A percentile compares a stretch with the other conserved stretches of the same genome.
phyloP scores from a whole-genome alignment of 2,888 invertebrate genomes.

The Sminthurinus aureus region DNA sequence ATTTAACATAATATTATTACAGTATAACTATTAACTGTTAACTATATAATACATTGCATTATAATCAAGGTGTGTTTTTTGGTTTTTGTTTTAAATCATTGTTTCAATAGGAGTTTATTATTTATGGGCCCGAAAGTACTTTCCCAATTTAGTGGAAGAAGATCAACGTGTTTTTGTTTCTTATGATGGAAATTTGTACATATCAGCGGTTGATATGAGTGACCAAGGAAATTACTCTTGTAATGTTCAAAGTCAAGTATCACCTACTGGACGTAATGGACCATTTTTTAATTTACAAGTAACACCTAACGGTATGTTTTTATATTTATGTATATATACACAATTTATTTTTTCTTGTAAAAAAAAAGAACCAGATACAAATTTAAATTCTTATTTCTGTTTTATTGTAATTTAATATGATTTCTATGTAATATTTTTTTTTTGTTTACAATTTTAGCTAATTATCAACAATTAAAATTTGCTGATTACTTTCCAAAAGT shows the following conservation, averaged over 20 bases:
- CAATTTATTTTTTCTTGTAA: too few species aligned
- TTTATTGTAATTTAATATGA: neutral
- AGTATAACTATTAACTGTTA: too few species aligned
- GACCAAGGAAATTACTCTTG: conserved; percentile 92
- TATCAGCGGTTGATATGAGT: conserved; percentile 89
- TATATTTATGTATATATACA: too few species aligned
- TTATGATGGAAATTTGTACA: conserved; percentile 91
- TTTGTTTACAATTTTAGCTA: conserved; percentile 72
- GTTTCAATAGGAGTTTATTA: conserved; percentile 75
- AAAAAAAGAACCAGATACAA: too few species aligned
- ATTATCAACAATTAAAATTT: conserved; percentile 89
- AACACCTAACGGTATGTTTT: conserved; percentile 80
- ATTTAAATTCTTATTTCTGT: too few species aligned
- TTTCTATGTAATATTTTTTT: too few species aligned
- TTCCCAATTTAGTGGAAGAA: conserved; percentile 92
- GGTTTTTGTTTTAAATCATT: too few species aligned
- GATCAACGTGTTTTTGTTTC: conserved; percentile 93
- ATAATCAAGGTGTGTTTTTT: too few species aligned
- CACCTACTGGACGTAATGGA: conserved; percentile 87
- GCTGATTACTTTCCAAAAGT: conserved; percentile 95
- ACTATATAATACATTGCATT: too few species aligned
- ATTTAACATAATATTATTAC: too few species aligned
- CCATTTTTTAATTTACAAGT: conserved; percentile 86
- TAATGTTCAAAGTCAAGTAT: conserved; percentile 86
- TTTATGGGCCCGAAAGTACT: conserved; percentile 89